Base-by-base conservation (phyloP, 2,888 invertebrate genomes). In the Drosophila quinaria region DNA sequence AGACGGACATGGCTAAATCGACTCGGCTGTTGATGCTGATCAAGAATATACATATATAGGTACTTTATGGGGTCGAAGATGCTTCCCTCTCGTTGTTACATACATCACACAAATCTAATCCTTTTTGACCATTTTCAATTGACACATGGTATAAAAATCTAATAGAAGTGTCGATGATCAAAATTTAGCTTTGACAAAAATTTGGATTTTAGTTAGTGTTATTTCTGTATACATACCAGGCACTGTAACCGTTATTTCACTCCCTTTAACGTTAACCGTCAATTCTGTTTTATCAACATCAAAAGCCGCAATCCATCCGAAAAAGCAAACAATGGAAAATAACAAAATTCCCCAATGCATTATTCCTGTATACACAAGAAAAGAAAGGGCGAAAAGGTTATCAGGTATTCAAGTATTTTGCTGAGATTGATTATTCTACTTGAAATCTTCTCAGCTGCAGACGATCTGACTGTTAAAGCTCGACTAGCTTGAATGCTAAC, bases 171-270 rank as follows among this genome's bases (percentile, higher is more conserved):
- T 25, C 25, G 2, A 25, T 25, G 25, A 25, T 5, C 5, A 22
- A 5, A 25, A 33, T 11, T 11, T 10, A 33, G 10, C 11, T 33
- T 31, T 31, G 29, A 29, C n/a, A 8, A 29, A 29, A 29, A 29
- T 6, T 0, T 5, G 6, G 31, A 2, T 8, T 13, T 49, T 15
- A 5, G 10, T 35, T 10, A 11, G 37, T 37, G 13, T 19, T 10
- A 10, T 4, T 37, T n/a, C 11, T 31, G 8, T n/a, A 13, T 19
- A 33, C n/a, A 10, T 42, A 60, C 71, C 17, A 1, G 51, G 15
- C 9, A 71, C n/a, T 2, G 13, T 25, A 13, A 70, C 22, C 4
- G 1, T 13, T 58, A 58, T 37, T 8, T 46, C 25, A 13, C 15
- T 47, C 11, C 46, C 58, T n/a, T 29, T 47, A 9, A 11, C 10